Conservation (phyloP, 2,888 invertebrate genomes). For the Megalurothrips usitatus region DNA sequence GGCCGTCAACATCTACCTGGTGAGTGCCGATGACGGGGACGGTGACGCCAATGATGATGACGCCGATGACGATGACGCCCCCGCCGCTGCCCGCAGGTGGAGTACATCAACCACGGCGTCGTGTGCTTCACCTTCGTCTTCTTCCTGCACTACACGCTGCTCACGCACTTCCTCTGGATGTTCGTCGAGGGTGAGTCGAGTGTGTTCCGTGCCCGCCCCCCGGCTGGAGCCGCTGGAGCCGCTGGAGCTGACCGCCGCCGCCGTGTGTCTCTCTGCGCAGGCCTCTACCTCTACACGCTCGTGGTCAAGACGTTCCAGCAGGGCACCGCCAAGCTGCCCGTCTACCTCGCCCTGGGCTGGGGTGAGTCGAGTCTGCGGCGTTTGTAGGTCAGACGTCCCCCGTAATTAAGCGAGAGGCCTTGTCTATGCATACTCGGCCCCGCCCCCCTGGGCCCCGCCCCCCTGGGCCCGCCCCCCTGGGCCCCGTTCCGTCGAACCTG, state of each 20-base stretch:
- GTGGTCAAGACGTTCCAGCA: conserved; percentile 14
- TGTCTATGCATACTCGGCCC: neutral
- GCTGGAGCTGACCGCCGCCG: too few relatives aligned
- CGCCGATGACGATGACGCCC: neutral
- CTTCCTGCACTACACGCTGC: neutral
- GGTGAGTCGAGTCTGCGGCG: neutral
- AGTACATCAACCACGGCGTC: neutral
- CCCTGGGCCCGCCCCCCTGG: neutral
- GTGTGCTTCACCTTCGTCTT: neutral
- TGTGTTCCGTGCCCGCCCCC: too few relatives aligned
- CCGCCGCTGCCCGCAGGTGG: neutral
- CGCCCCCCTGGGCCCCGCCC: neutral
- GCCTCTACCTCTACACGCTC: conserved; percentile 4
- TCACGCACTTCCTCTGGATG: conserved; percentile 17
- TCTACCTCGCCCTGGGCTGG: conserved; percentile 3
- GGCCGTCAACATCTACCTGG: conserved; percentile 4
- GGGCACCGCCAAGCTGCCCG: neutral
- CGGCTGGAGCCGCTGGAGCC: too few relatives aligned
- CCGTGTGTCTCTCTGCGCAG: neutral
- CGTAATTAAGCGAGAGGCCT: too few relatives aligned
- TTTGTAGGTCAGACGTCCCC: too few relatives aligned
- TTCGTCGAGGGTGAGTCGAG: conserved; percentile 16
- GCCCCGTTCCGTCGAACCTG: neutral
- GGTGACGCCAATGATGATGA: neutral
- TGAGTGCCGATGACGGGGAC: too few relatives aligned